Conservation (phyloP, 1,140 invertebrate genomes). For the Diachasmimorpha longicaudata region DNA sequence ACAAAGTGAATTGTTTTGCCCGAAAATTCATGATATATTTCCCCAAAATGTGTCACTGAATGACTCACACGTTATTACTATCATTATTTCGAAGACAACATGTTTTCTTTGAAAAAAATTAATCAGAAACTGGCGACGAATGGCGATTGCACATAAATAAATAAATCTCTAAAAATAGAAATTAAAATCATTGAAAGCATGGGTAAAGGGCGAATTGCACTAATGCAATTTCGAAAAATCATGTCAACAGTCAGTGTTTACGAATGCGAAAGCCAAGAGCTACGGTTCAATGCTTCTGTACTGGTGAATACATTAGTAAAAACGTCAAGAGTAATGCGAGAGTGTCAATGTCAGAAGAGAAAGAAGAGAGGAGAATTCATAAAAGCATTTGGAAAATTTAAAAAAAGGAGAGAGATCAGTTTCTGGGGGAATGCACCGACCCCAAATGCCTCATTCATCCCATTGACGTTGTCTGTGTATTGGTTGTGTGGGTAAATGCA, state of each 20-base stretch:
- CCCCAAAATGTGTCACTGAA: neutral
- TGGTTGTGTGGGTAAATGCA: no score
- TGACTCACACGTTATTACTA: neutral
- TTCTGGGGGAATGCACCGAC: no score
- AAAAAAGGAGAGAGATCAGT: no score
- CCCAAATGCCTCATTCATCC: no score
- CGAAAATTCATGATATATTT: neutral
- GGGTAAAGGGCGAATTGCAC: neutral
- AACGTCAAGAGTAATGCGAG: no score
- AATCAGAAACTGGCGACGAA: neutral
- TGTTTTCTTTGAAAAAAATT: neutral
- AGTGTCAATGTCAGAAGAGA: no score
- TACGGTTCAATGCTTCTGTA: no score
- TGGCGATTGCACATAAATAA: neutral
- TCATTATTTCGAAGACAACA: neutral
- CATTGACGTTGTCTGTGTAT: no score
- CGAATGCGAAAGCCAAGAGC: neutral
- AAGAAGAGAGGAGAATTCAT: no score
- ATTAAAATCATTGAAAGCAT: neutral
- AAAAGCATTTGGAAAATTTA: no score
- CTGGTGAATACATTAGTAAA: no score
- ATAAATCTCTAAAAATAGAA: neutral
- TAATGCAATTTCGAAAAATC: neutral
- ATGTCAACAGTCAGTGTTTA: neutral
- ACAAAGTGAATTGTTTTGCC: no score